A percentile compares a stretch with the other conserved stretches of the same genome.
These are phyloP conservation scores for Synanthedon tipuliformis DNA, from an alignment of 2,888 invertebrate genomes.

Conservation along the genomic window DNA sequence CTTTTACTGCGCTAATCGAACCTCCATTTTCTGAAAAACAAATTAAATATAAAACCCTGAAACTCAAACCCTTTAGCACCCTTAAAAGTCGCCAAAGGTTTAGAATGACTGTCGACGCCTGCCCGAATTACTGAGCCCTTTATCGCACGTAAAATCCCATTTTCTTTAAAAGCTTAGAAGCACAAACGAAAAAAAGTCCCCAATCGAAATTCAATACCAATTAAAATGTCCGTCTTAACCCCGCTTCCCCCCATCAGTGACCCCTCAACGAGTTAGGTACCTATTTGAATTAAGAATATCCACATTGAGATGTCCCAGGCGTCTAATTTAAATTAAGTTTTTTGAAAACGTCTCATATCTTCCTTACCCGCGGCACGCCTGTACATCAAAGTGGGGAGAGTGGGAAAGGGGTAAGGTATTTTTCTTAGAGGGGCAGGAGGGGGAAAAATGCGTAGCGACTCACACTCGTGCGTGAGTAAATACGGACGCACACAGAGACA, in stretches of 20 bases:
- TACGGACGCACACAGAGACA: conserved; percentile 54
- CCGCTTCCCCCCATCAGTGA: conserved; percentile 25
- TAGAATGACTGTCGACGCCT: conserved; percentile 8
- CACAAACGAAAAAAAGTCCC: conserved; percentile 23
- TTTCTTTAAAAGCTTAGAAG: conserved; percentile 21
- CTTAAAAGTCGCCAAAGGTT: conserved; percentile 7
- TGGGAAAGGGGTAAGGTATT: conserved; percentile 47
- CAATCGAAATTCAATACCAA: conserved; percentile 68
- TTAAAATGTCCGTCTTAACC: conserved; percentile 48
- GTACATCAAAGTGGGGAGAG: conserved; percentile 57
- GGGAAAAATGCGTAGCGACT: conserved; percentile 65
- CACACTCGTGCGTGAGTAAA: conserved; percentile 64
- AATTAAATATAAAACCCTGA: neutral
- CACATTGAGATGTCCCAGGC: conserved; percentile 59
- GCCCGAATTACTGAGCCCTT: conserved; percentile 17
- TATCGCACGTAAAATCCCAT: conserved; percentile 19
- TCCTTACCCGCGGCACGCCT: conserved; percentile 62
- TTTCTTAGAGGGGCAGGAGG: conserved; percentile 27
- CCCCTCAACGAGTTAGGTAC: conserved; percentile 36
- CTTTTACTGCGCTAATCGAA: neutral
- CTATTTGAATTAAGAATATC: conserved; percentile 66
- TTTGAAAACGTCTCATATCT: conserved; percentile 70
- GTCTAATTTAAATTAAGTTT: conserved; percentile 70
- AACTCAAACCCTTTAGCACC: neutral
- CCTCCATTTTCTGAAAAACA: neutral